Evolutionary conservation across 1,140 invertebrate species (phyloP).

Genomic region (Drosophila auraria): DNA sequence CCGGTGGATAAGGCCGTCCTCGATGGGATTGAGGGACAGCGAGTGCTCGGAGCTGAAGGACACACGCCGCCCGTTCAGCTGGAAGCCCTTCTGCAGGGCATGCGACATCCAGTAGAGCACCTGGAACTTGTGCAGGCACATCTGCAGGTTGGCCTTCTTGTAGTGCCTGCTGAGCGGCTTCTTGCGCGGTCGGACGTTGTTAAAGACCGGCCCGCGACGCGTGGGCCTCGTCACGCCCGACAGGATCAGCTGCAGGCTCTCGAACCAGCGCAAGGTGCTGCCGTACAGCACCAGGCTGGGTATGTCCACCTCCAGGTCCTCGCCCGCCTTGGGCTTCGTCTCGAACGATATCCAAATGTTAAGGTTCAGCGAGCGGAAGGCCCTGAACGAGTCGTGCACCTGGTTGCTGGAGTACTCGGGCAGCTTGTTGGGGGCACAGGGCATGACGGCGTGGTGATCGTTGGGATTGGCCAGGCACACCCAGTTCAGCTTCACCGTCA

Average conservation of each 20-base stretch:
- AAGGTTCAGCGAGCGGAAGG: conserved; percentile 97
- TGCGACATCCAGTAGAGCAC: conserved; percentile 99
- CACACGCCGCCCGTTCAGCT: conserved; percentile 94
- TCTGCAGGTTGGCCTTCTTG: conserved; percentile 92
- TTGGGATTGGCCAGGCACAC: conserved; percentile 95
- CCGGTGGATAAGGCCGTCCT: conserved; percentile 94
- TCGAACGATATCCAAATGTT: conserved; percentile 96
- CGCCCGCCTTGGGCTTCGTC: conserved; percentile 89
- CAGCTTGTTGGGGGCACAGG: conserved; percentile 97
- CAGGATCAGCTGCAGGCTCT: conserved; percentile 97
- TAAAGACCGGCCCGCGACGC: conserved; percentile 94
- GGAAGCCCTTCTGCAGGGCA: conserved; percentile 96
- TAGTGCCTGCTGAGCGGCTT: conserved; percentile 97
- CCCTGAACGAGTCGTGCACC: conserved; percentile 94
- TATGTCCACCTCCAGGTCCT: conserved; percentile 88
- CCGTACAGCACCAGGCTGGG: conserved; percentile 95
- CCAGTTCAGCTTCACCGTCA: conserved; percentile 96
- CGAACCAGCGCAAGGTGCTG: conserved; percentile 97
- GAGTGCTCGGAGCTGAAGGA: conserved; percentile 94
- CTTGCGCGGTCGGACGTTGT: conserved; percentile 93
- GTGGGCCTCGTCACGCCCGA: conserved; percentile 97
- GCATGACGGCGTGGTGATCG: conserved; percentile 98
- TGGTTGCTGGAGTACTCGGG: conserved; percentile 99
- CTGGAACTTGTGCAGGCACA: conserved; percentile 95
- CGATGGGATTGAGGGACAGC: conserved; percentile 90